Evolutionary conservation across 1,140 invertebrate species (phyloP).

Genomic region (Tetramorium simillimum): DNA sequence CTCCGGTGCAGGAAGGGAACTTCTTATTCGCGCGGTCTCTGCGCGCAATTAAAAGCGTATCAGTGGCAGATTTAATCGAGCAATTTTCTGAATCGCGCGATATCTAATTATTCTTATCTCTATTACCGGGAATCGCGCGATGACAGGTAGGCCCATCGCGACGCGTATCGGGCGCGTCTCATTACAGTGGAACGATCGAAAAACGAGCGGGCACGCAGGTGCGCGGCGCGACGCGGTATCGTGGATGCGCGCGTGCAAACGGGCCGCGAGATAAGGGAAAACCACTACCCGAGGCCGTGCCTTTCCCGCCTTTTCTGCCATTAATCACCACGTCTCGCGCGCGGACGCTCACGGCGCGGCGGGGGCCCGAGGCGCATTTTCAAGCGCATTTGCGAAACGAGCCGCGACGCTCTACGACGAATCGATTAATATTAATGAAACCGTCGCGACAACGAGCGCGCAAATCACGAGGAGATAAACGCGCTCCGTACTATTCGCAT

Average conservation of each 20-base stretch:
- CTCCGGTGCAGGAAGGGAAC: not conserved
- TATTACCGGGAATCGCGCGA: conserved; percentile 33
- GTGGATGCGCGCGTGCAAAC: conserved; percentile 20
- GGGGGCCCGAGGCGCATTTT: conserved; percentile 59
- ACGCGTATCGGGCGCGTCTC: conserved; percentile 11
- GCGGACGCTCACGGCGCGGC: conserved; percentile 45
- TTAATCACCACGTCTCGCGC: conserved; percentile 67
- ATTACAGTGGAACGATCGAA: conserved; percentile 31
- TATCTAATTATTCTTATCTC: conserved; percentile 53
- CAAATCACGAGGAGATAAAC: conserved; percentile 62
- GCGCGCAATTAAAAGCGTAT: conserved; percentile 28
- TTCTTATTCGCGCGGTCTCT: not conserved
- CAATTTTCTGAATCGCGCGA: not conserved
- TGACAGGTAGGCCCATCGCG: not conserved
- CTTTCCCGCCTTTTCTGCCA: conserved; percentile 68
- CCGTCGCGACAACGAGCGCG: conserved; percentile 61
- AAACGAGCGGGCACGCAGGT: conserved; percentile 37
- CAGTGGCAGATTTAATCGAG: not conserved
- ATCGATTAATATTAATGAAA: conserved; percentile 76
- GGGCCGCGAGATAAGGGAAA: conserved; percentile 67
- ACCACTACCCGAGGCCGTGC: conserved; percentile 34
- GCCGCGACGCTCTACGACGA: conserved; percentile 62
- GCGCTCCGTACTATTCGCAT: conserved; percentile 32
- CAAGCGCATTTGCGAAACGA: conserved; percentile 67
- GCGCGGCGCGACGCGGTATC: not conserved